Conservation (phyloP, 2,113 vertebrate genomes). For the Colinus virginianus region DNA sequence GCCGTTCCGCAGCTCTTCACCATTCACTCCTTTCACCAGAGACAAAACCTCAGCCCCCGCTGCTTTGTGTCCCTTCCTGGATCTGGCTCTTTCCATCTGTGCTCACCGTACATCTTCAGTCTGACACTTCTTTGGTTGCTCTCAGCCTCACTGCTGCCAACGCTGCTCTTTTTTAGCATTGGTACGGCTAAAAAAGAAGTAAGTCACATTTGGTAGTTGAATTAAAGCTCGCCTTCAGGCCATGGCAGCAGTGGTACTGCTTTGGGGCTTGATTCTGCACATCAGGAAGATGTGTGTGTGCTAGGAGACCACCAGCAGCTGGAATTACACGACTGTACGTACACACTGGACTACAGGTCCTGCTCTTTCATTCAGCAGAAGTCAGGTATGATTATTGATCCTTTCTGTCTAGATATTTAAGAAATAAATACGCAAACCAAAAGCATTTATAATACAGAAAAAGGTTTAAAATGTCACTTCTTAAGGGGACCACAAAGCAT, state of each 20-base stretch:
- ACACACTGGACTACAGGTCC: not conserved
- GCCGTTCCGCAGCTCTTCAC: conserved; percentile 42
- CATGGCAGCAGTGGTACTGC: not conserved
- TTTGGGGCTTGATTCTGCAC: not conserved
- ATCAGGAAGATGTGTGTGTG: not conserved
- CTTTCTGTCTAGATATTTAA: not conserved
- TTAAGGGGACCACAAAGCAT: not conserved
- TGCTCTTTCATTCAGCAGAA: not conserved
- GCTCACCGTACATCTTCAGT: conserved; percentile 55
- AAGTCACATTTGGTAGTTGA: not conserved
- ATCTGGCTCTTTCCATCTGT: conserved; percentile 67
- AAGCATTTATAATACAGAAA: not conserved
- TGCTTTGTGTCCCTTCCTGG: conserved; percentile 27
- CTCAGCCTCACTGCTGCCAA: conserved; percentile 10
- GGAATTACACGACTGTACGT: not conserved
- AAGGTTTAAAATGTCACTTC: fast-evolving
- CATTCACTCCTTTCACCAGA: conserved; percentile 23
- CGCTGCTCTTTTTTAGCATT: not conserved
- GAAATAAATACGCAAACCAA: not conserved
- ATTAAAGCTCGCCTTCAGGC: not conserved
- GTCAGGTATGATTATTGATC: not conserved
- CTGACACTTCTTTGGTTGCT: conserved; percentile 67
- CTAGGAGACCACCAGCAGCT: not conserved
- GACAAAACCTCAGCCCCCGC: not conserved
- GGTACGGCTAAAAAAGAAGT: not conserved